Base-by-base conservation (phyloP, 2,888 invertebrate genomes). In the Choreutis nemorana region DNA sequence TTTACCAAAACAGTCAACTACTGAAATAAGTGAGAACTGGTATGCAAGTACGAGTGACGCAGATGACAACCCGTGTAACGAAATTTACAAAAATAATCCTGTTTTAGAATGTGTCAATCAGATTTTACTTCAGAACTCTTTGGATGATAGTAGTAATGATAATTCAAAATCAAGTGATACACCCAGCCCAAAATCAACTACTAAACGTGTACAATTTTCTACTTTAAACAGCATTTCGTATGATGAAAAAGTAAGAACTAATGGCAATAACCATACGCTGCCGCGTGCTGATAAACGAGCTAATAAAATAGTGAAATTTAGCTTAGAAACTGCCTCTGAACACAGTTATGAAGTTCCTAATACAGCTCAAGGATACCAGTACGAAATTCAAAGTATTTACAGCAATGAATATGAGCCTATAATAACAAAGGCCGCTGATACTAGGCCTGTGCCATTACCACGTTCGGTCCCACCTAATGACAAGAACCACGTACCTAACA, bases 81-180 rank as follows among this genome's bases (percentile, higher is more conserved):
- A 86, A 52, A 83, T 86, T 42, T 87, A 87, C 42, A 84, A 87
- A 56, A 90, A 91, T 42, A 92, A 91, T 65, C 91, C 91, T 1
- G 91, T 92, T 4, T 64, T 92, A 28, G 91, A 92, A 61, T 91
- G 91, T 52, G 91, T 92, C 40, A 91, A 91, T 70, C 91, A 89
- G 65, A 92, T 92, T 44, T 67, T 92, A 21, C 64, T 92, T 15
- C 87, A 90, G 45, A 91, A 91, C 55, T 83, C 84, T 11, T 73
- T 84, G 56, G 84, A 84, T 37, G 85, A 80, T 34, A 81, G 78
- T 42, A 77, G 75, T 36, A 75, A 73, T 42, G 78, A 78, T 37
- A 72, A 67, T 42, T 73, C 77, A 5, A 72, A 75, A 43, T 72
- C 70, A 22, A 77, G 78, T 41, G 73, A 79, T 53, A 47, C 72